Conservation (phyloP, 2,113 vertebrate species). For the Diphyllodes magnificus region DNA sequence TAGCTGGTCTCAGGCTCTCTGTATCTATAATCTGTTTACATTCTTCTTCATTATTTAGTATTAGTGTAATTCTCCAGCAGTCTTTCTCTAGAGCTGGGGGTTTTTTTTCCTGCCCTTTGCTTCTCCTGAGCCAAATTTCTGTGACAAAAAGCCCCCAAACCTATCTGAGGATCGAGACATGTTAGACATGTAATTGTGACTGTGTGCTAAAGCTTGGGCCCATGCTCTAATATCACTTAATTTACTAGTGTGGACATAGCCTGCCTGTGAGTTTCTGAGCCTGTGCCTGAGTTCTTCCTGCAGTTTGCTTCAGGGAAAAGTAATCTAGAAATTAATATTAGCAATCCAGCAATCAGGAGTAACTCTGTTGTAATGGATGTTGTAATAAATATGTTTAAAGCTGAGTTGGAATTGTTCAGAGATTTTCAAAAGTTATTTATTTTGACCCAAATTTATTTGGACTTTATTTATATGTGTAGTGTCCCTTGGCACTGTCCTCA, state of each 20-base stretch:
- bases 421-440: neutral
- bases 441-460: neutral
- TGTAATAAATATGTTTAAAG: neutral
- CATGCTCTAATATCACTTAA: accelerated
- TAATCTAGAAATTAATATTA: neutral
- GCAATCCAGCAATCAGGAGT: neutral
- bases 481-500: neutral
- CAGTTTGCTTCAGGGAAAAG: neutral
- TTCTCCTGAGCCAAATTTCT: slow-evolving; percentile 47
- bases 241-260: neutral
- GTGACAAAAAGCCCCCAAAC: neutral
- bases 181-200: neutral
- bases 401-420: neutral
- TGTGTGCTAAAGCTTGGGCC: neutral
- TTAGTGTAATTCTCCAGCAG: slow-evolving; percentile 63
- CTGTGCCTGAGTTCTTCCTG: neutral
- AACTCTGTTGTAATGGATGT: neutral
- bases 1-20: slow-evolving; percentile 67
- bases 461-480: neutral
- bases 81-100: slow-evolving; percentile 18
- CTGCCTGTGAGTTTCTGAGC: neutral
- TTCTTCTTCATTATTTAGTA: slow-evolving; percentile 76
- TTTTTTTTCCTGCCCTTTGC: neutral
- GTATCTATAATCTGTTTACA: slow-evolving; percentile 78
- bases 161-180: neutral